A percentile compares a stretch with the other conserved stretches of the same genome.
These are phyloP conservation scores for Cheirogaleus major DNA, from an alignment of 2,797 vertebrate genomes.

Conservation along the genomic window DNA sequence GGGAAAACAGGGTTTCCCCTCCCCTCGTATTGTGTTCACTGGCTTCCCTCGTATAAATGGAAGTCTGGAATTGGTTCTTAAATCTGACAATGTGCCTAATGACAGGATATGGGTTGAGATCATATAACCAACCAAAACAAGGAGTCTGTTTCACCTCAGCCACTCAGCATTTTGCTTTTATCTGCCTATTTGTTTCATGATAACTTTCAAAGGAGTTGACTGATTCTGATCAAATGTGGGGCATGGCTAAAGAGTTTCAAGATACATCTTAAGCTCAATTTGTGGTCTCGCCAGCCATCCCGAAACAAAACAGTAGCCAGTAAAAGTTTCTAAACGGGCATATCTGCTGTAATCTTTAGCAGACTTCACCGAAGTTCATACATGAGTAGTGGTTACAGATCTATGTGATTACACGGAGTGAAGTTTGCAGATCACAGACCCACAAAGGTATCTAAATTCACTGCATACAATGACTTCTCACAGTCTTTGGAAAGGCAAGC, in stretches of 20 bases:
- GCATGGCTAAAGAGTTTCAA: constrained; percentile 72
- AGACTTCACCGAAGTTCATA: constrained; percentile 67
- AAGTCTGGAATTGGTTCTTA: constrained; percentile 77
- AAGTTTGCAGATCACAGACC: constrained; percentile 56
- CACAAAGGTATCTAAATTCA: constrained; percentile 56
- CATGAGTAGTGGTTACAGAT: constrained; percentile 67
- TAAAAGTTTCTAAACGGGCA: constrained; percentile 66
- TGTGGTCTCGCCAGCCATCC: constrained; percentile 69
- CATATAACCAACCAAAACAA: constrained; percentile 77
- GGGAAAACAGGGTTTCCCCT: not conserved
- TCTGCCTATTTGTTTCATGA: constrained; percentile 78
- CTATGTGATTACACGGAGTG: constrained; percentile 55
- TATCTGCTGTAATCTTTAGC: constrained; percentile 75
- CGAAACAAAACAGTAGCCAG: constrained; percentile 78
- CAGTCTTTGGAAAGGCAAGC: constrained; percentile 24
- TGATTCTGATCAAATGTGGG: constrained; percentile 74
- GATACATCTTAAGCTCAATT: constrained; percentile 76
- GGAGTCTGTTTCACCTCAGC: constrained; percentile 75
- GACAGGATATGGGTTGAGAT: constrained; percentile 77
- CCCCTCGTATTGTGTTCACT: not conserved
- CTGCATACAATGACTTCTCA: constrained; percentile 56
- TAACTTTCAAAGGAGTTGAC: constrained; percentile 76
- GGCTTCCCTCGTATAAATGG: constrained; percentile 55
- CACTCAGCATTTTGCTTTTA: constrained; percentile 73
- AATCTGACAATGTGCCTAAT: constrained; percentile 74